Evolutionary conservation across 1,140 invertebrate genomes (phyloP), one percentile per base, ranked within the genome.

Genomic region (Diabrotica virgifera): DNA sequence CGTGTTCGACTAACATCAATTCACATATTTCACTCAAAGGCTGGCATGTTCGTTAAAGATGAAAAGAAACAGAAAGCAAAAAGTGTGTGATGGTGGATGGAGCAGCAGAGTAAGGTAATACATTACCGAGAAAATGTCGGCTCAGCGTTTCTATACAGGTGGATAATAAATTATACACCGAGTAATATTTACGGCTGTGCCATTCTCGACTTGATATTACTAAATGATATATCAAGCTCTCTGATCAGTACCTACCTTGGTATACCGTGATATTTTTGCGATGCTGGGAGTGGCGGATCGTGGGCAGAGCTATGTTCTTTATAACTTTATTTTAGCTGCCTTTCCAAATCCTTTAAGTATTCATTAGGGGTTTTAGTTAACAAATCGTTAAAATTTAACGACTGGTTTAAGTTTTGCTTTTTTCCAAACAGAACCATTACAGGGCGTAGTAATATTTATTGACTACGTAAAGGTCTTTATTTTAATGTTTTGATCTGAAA

Each of bases 161-260:
- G 59, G 60, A 70, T 68, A 59, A 66, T 76, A 76, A 76, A 76
- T 76, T 74, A 74, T 70, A 69, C 72, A 72, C 40, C 67, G 72
- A 24, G 69, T 73, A 75, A 70, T 74, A 76, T 76, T 76, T 76
- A 76, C 68, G 67, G 65, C 14, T 56, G 36, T 67, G 70, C 64
- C 69, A 72, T 62, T 72, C 61, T 57, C 64, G 67, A 63, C 55
- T 64, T 72, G 69, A 70, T 74, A 72, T 71, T 68, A 72, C 72
- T 70, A 72, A 70, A 69, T 74, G 72, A 72, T 66, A 66, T 66
- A 67, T 56, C 58, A 55, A 60, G 56, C 7, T 58, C n/a, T 46
- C n/a, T 46, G 40, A 46, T 46, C 8, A 46, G 40, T 46, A 24
- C 24, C 24, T 24, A 24, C 24, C 1, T 24, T 24, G 5, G 65